Evolutionary conservation across 2,888 invertebrate species (phyloP), one percentile per base, ranked within the genome.

Genomic region (Mesorhabditis sp.): DNA sequence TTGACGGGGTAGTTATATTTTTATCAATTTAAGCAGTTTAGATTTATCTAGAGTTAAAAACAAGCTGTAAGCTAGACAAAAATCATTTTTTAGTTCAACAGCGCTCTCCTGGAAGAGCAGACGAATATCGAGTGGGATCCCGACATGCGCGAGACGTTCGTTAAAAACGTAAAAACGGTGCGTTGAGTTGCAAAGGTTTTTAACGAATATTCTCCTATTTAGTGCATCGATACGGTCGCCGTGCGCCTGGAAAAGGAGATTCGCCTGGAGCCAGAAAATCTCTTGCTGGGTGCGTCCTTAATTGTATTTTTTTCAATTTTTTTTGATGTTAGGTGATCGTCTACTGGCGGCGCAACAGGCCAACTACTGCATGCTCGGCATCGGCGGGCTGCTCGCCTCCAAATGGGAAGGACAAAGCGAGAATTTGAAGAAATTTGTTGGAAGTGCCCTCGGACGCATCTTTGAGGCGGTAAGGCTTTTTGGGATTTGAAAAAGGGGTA

Each of bases 121-220:
- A 65, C 71, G 15, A 82, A 79, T 70, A 80, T 83, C 7, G 79
- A 77, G 10, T 83, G 83, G 82, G 83, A 83, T 66, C 10, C 61
- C 13, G 79, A 80, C 42, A 65, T 83, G 62, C 76, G 74, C 15
- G 70, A 71, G 61, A 78, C 80, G 68, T 77, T 82, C 76, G 76
- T 65, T 42, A 67, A 50, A 15, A 78, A 73, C 58, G 72, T 76
- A 13, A 72, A 72, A 42, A 78, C 28, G 28, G 28, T 28, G 28
- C 1, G 28, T 28, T 28, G 1, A 28, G 28, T 28, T 28, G 1
- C 28, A 28, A 28, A 28, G 28, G 2, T 28, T 28, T 28, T 28
- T 28, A 28, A 28, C 28, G 28, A 28, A 28, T 28, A 28, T 28
- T 28, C 2, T 28, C 28, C 28, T 28, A 28, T 28, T 28, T 28